Evolutionary conservation across 1,140 invertebrate species (phyloP), one percentile per base, ranked within the genome.

Genomic region (Procambarus clarkii): DNA sequence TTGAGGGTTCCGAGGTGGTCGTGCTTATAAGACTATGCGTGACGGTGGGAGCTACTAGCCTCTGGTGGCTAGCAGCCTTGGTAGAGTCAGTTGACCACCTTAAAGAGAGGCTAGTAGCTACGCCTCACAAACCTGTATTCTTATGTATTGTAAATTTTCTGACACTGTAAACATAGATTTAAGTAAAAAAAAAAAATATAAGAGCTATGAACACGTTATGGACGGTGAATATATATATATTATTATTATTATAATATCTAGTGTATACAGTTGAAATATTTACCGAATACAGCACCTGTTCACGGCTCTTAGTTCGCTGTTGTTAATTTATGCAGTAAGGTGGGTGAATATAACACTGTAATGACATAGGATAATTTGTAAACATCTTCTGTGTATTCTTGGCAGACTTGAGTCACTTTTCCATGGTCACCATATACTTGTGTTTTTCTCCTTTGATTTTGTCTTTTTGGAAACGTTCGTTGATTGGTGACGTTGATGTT

Each of bases 101-200:
- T 54, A 54, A 54, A 13, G 1, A 9, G 50, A 9, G 60, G 18
- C 60, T 64, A 21, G 18, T 18, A 4, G 21, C 60, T 64, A 18
- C 60, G 2, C 2, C 18, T 18, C 60, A 15, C 60, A 5, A 34
- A 21, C 54, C 46, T 71, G 58, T 85, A 74, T 85, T 85, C 83
- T 71, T 74, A 85, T 85, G 83, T 85, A 69, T 71, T 85, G 83
- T 85, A 85, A 74, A 85, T 74, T 85, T 85, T 85, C 60, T 85
- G 45, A 85, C 60, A 85, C 44, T 85, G 83, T 85, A 85, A 85
- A 74, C 83, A 48, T 85, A 85, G 83, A 46, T 85, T 21, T 85
- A 85, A 85, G 83, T 69, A 74, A 85, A 45, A 85, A 85, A 69
- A 84, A 54, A 24, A 50, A 11, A 79, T 21, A 84, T 60, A 84